Evolutionary conservation across 2,888 invertebrate species (phyloP).

Genomic region (Watsonalla binaria): DNA sequence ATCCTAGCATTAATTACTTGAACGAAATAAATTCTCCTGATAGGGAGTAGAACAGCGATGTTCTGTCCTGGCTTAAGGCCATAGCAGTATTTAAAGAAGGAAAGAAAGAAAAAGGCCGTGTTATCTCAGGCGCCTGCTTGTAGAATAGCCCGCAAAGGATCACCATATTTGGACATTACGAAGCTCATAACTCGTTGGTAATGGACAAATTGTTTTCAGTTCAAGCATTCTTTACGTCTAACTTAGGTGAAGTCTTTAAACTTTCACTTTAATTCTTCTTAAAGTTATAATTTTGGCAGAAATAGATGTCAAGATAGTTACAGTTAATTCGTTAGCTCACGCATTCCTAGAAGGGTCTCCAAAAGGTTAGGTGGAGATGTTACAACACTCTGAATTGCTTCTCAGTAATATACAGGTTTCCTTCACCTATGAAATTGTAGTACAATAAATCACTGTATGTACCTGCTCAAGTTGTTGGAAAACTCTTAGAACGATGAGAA

Average conservation of each 20-base stretch:
- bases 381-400: too few relatives aligned
- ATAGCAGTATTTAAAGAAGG: constrained; percentile 28
- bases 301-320: too few relatives aligned
- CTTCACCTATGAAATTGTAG: too few relatives aligned
- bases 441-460: too few relatives aligned
- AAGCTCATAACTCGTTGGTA: constrained; percentile 32
- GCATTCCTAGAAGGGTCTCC: too few relatives aligned
- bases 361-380: too few relatives aligned
- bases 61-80: constrained; percentile 26
- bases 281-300: too few relatives aligned
- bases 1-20: constrained; percentile 46
- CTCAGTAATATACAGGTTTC: too few relatives aligned
- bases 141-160: constrained; percentile 15
- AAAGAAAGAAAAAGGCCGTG: constrained; percentile 9
- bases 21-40: constrained; percentile 41
- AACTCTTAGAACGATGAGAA: too few relatives aligned
- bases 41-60: constrained; percentile 21
- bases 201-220: constrained; percentile 34
- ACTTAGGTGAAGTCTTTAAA: constrained; percentile 11
- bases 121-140: constrained; percentile 24
- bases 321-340: too few relatives aligned
- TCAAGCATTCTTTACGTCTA: constrained; percentile 14
- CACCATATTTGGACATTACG: constrained; percentile 30
- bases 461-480: too few relatives aligned
- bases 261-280: too few relatives aligned